Evolutionary conservation across 2,797 vertebrate genomes (phyloP), one percentile per base, ranked within the genome.

Genomic region (Chanos chanos): DNA sequence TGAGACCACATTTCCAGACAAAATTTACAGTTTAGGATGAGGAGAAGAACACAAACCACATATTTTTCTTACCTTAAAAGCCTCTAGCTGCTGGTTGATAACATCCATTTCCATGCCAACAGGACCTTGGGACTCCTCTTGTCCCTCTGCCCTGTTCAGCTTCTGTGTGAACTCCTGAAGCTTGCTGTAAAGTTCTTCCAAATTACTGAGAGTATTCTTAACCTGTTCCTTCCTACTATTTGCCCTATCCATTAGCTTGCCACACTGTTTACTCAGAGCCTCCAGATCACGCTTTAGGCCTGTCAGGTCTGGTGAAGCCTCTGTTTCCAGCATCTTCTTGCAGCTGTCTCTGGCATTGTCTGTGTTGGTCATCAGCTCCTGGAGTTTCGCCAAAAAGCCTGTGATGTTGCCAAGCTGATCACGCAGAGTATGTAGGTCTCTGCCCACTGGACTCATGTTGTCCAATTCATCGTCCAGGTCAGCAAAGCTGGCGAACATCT

Each of bases 401-500:
- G 87, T 82, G 43, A 98, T 92, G 45, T 66, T 80, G 21, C 84
- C 85, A 76, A 86, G 89, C 81, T 98, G 95, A 13, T 83, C 79
- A 6, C 81, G 85, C 16, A 99, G 77, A 1, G 81, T 83, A 54
- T 73, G 51, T 8, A 86, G 67, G 68, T 96, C 88, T 12, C 95
- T 90, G 48, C 86, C 92, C 16, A 94, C 89, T 0, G 95, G 88
- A 52, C 86, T 80, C 97, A 99, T 96, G 71, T 85, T 89, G 57
- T 99, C 97, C 19, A 99, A 85, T 73, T 98, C 97, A 67, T 99
- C 97, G 47, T 99, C 97, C 70, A 95, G 89, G 74, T 98, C 97
- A 3, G 96, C 89, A 83, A 98, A 99, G 62, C 84, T 83, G 58
- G 88, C 81, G 76, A 95, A 98, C 96, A 99, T 96, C 78, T 98